Evolutionary conservation across 2,888 invertebrate genomes (phyloP).

Genomic region (Euphydryas editha): DNA sequence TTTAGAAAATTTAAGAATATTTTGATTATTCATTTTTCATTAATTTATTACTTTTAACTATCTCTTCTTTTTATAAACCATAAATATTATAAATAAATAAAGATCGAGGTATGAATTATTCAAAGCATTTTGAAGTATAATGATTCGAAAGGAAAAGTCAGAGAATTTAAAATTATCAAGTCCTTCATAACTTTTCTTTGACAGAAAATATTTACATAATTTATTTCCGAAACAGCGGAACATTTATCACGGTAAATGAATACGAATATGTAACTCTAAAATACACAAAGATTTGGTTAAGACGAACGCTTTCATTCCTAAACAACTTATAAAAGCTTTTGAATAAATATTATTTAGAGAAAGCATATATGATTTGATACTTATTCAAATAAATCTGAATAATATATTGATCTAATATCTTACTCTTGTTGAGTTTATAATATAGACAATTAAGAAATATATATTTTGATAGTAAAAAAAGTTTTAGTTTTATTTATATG

Average conservation of each 20-base stretch:
- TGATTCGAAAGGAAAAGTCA: neutral
- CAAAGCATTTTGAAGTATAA: neutral
- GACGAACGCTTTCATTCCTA: conserved; percentile 2
- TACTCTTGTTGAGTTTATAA: too few species aligned
- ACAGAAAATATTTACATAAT: neutral
- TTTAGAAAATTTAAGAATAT: too few species aligned
- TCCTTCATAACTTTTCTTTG: neutral
- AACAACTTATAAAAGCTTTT: neutral
- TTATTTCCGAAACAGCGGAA: neutral
- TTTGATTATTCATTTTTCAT: too few species aligned
- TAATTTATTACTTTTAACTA: too few species aligned
- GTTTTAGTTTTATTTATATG: too few species aligned
- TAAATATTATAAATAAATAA: too few species aligned
- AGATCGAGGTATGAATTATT: too few species aligned
- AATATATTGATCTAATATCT: neutral
- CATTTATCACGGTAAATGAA: conserved; percentile 3
- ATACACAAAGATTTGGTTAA: conserved; percentile 10
- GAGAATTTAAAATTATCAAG: neutral
- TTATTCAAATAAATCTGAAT: neutral
- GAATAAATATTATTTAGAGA: conserved; percentile 4
- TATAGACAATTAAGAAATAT: too few species aligned
- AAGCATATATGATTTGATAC: neutral
- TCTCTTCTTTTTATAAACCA: too few species aligned
- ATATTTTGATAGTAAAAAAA: too few species aligned
- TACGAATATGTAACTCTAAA: neutral